Percentiles rank a stretch among this genome's conserved stretches.
phyloP scores from a whole-genome alignment of 2,113 vertebrate genomes.

The Lepus timidus region DNA sequence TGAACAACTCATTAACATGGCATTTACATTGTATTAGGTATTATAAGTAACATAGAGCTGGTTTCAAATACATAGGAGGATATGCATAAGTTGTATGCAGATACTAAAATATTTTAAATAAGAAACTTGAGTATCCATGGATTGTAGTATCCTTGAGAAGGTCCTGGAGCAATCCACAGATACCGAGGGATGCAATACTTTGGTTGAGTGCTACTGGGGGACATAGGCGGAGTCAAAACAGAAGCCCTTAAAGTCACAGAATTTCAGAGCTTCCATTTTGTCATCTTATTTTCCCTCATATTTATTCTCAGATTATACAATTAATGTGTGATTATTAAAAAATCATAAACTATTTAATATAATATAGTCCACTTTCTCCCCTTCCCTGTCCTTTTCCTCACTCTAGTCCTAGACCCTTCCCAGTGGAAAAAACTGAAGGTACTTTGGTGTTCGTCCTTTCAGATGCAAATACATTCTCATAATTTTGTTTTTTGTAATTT shows the following conservation, averaged over 20 bases:
- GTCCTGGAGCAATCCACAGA: not conserved
- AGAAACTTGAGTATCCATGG: not conserved
- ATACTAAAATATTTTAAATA: not conserved
- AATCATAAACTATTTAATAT: not conserved
- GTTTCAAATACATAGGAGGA: not conserved
- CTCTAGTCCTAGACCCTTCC: not conserved
- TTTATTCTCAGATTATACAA: not conserved
- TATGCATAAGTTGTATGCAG: not conserved
- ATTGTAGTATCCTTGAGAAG: not conserved
- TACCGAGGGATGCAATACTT: not conserved
- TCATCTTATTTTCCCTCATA: not conserved
- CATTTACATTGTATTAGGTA: not conserved
- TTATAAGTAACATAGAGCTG: not conserved
- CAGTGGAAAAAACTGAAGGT: not conserved
- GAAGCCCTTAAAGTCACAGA: not conserved
- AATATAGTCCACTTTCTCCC: not conserved
- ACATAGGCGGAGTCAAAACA: not conserved
- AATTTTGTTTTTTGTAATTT: conserved; percentile 4
- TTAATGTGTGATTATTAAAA: not conserved
- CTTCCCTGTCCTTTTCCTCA: rapidly evolving
- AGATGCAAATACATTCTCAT: not conserved
- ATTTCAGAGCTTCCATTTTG: conserved; percentile 13
- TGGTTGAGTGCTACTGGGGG: not conserved
- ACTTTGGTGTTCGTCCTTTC: not conserved
- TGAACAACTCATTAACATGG: not conserved